Percentiles rank a stretch among this genome's conserved stretches.
Conservation (phyloP, 2,113 vertebrate species). For the Cinclus cinclus region DNA sequence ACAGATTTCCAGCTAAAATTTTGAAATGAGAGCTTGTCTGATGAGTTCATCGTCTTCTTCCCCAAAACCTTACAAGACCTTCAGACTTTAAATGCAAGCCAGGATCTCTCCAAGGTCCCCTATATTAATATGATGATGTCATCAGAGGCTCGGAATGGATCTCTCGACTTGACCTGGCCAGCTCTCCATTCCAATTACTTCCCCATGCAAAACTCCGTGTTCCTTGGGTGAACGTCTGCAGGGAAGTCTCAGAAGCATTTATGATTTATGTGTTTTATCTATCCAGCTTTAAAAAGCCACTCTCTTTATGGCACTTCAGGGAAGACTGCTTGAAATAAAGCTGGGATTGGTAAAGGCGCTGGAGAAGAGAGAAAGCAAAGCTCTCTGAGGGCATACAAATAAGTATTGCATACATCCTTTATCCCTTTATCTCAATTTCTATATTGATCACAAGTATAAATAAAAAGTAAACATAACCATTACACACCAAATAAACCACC, state of each 20-base stretch:
- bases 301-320: not conserved
- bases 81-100: not conserved
- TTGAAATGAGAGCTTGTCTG: not conserved
- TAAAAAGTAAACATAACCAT: not conserved
- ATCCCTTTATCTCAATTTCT: not conserved
- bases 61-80: not conserved
- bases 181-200: not conserved
- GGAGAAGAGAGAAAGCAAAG: not conserved
- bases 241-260: not conserved
- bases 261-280: not conserved
- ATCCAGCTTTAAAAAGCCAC: not conserved
- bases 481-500: not conserved
- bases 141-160: not conserved
- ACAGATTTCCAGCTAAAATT: not conserved
- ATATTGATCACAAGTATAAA: not conserved
- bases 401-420: not conserved
- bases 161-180: not conserved
- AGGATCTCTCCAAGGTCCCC: slow-evolving; percentile 5
- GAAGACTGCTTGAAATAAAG: not conserved
- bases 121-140: slow-evolving; percentile 13
- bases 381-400: not conserved
- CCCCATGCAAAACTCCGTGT: not conserved
- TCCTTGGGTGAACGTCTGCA: not conserved
- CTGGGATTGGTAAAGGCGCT: not conserved
- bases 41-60: slow-evolving; percentile 14